Evolutionary conservation across 2,888 invertebrate genomes (phyloP), one percentile per base, ranked within the genome.

Genomic region (Cerastis rubricosa): DNA sequence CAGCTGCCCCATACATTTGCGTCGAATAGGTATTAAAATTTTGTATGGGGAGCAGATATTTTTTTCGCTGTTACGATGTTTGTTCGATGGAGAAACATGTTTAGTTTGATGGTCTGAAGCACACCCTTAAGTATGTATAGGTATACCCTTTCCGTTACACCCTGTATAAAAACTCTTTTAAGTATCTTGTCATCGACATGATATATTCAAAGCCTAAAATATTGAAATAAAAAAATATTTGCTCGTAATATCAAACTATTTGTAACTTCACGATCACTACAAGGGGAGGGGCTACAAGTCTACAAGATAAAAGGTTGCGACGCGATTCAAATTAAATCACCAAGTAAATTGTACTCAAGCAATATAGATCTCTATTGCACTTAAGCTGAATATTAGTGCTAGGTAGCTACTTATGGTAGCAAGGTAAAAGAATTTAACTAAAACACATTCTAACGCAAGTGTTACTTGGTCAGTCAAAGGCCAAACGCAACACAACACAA

Each of bases 261-360:
- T 25, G 3, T 43, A 71, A 51, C 43, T 72, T 54, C n/a, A 43
- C n/a, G 51, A 29, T 9, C 40, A 22, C 25, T 72, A 43, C 19
- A 51, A n/a, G n/a, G n/a, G n/a, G n/a, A 51, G 25, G 2, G 8
- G 17, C 7, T 19, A 70, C 11, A 47, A 19, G 17, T 47, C 8
- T 3, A 71, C 35, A 66, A n/a, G 19, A 65, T 25, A 22, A 71
- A 47, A 47, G 25, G 7, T 25, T 35, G 11, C 17, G 22, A 19
- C n/a, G 47, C 11, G 66, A 71, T 40, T 47, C 47, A 66, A 67
- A 71, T 67, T 35, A 66, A 71, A 47, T 67, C 19, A 65, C n/a
- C 47, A n/a, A 47, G n/a, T 35, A 47, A 47, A 71, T 65, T 35
- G 47, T 66, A 25, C 35, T 51, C 9, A 25, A 70, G 19, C 2